A percentile compares a stretch with the other conserved stretches of the same genome.
Evolutionary conservation across 2,113 vertebrate species (phyloP).

Genomic region (Geothlypis trichas): DNA sequence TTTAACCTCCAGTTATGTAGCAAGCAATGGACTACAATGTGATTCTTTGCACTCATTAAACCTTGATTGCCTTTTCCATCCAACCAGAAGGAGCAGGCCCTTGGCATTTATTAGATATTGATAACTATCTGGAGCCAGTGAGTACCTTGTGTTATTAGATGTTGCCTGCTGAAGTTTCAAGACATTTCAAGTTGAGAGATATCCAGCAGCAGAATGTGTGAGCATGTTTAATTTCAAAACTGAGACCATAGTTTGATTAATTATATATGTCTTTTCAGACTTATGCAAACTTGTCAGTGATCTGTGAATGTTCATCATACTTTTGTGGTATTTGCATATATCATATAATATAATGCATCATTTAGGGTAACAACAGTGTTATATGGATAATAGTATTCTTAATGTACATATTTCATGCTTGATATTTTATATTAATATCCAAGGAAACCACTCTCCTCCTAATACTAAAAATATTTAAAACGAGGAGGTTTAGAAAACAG

Average conservation of each 20-base stretch:
- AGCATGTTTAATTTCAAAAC: background rate
- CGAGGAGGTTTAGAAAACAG: background rate
- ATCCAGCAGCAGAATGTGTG: background rate
- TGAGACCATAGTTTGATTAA: background rate
- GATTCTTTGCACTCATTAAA: slow-evolving; percentile 46
- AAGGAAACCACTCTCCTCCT: background rate
- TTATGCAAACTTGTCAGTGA: background rate
- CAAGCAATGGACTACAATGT: slow-evolving; percentile 1
- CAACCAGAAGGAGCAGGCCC: background rate
- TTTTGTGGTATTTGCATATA: background rate
- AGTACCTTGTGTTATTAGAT: background rate
- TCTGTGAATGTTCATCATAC: background rate
- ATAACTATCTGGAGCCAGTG: background rate
- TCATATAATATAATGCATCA: background rate
- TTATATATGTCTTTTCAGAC: background rate
- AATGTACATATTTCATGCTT: background rate
- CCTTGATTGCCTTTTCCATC: slow-evolving; percentile 48
- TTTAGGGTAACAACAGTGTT: background rate
- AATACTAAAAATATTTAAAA: background rate
- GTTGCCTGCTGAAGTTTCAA: background rate
- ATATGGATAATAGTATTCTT: background rate
- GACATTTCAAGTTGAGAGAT: background rate
- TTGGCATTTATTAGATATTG: slow-evolving; percentile 38
- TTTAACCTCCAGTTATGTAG: slow-evolving; percentile 36
- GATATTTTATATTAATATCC: background rate